A percentile compares a stretch with the other conserved stretches of the same genome.
Conservation (phyloP, 2,888 invertebrate genomes). For the Drosophila setosimentum region DNA sequence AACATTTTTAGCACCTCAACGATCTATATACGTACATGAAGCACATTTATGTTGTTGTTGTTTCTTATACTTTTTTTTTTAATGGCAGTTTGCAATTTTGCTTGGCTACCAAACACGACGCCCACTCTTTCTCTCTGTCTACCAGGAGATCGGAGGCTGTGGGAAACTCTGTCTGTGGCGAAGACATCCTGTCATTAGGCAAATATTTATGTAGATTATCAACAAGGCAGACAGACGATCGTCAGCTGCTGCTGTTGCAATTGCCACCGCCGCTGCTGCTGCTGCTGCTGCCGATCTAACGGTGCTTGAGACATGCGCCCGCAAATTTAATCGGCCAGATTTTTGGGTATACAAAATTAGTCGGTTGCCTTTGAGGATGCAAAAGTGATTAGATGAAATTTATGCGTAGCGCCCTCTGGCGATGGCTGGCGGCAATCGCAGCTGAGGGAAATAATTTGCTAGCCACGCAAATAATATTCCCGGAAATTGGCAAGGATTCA, state of each 20-base stretch:
- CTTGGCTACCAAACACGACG: constrained; percentile 68
- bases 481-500: constrained; percentile 80
- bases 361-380: constrained; percentile 55
- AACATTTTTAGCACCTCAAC: constrained; percentile 82
- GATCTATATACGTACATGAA: constrained; percentile 61
- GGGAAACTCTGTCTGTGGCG: constrained; percentile 55
- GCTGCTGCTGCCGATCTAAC: constrained; percentile 52
- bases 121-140: constrained; percentile 58
- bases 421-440: constrained; percentile 44
- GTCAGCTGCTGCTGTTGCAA: constrained; percentile 42
- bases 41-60: constrained; percentile 30
- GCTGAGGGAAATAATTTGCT: constrained; percentile 23
- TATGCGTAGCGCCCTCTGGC: constrained; percentile 75
- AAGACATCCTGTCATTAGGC: constrained; percentile 76
- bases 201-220: constrained; percentile 77
- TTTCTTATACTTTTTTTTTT: constrained; percentile 47
- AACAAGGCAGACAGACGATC: constrained; percentile 19
- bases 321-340: constrained; percentile 51
- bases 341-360: constrained; percentile 42
- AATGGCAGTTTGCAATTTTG: constrained; percentile 67
- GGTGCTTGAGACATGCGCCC: constrained; percentile 48
- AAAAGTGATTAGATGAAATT: constrained; percentile 62
- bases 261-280: constrained; percentile 15
- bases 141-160: constrained; percentile 43
- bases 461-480: constrained; percentile 70